phyloP scores from a whole-genome alignment of 1,140 invertebrate genomes.

The Calephelis virginiensis region DNA sequence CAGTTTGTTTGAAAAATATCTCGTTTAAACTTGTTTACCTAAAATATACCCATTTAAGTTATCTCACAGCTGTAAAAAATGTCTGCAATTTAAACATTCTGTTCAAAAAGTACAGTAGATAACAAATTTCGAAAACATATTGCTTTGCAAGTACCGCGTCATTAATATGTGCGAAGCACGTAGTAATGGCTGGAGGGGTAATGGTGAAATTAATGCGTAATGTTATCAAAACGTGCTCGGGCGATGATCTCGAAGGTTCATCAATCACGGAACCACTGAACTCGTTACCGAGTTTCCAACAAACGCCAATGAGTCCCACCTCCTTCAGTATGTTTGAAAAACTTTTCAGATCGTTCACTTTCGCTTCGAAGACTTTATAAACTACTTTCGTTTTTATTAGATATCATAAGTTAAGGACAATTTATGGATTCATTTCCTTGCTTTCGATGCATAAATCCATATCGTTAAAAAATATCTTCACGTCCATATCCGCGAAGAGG shows the following conservation, averaged over 20 bases:
- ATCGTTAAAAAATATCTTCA: conserved; percentile 64
- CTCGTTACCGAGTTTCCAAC: conserved; percentile 65
- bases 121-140: not conserved
- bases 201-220: conserved; percentile 58
- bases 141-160: not conserved
- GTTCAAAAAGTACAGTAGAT: too few relatives aligned
- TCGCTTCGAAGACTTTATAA: conserved; percentile 49
- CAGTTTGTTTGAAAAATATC: too few relatives aligned
- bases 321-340: conserved; percentile 52
- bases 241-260: conserved; percentile 46
- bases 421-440: conserved; percentile 1
- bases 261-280: conserved; percentile 64
- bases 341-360: conserved; percentile 72
- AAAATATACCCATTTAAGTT: too few relatives aligned
- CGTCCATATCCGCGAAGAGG: too few relatives aligned
- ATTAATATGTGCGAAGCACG: not conserved
- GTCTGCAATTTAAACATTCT: too few relatives aligned
- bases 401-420: conserved; percentile 11
- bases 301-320: conserved; percentile 51
- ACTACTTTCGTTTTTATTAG: conserved; percentile 18
- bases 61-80: too few relatives aligned
- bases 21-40: too few relatives aligned
- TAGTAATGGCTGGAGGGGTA: conserved; percentile 33
- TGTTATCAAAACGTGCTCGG: conserved; percentile 57
- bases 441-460: conserved; percentile 29